Percentiles rank a stretch among this genome's conserved stretches.
These are phyloP conservation scores for Todiramphus chloris DNA, from an alignment of 2,113 vertebrate genomes.

Conservation along the genomic window DNA sequence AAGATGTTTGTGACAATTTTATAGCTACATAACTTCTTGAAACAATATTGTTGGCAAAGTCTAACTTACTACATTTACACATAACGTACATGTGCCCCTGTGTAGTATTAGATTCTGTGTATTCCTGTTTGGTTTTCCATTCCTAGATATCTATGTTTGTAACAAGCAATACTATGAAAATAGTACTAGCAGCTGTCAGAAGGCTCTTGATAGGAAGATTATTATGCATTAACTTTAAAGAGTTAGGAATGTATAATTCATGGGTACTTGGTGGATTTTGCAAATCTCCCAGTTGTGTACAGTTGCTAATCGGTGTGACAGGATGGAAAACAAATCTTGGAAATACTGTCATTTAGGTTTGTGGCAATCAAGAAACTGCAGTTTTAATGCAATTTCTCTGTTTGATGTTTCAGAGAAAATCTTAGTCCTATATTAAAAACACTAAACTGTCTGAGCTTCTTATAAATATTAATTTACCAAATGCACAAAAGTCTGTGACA, in stretches of 20 bases:
- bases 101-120: not conserved
- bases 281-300: slow-evolving; percentile 36
- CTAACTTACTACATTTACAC: not conserved
- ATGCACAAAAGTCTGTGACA: not conserved
- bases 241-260: slow-evolving; percentile 59
- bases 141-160: not conserved
- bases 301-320: slow-evolving; percentile 56
- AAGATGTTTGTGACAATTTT: not conserved
- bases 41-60: not conserved
- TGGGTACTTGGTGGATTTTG: slow-evolving; percentile 46
- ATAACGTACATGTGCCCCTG: not conserved
- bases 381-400: not conserved
- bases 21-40: not conserved
- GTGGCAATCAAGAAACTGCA: not conserved
- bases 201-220: slow-evolving; percentile 13
- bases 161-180: not conserved
- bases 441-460: not conserved
- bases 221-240: slow-evolving; percentile 38
- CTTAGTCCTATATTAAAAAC: not conserved
- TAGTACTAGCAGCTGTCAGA: not conserved
- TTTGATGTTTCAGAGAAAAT: slow-evolving; percentile 11
- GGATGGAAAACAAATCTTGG: slow-evolving; percentile 40
- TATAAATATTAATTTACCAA: slow-evolving; percentile 16
- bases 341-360: not conserved
- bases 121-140: not conserved